Evolutionary conservation across 2,113 vertebrate species (phyloP), one percentile per base, ranked within the genome.

Genomic region (Seriola dumerili): DNA sequence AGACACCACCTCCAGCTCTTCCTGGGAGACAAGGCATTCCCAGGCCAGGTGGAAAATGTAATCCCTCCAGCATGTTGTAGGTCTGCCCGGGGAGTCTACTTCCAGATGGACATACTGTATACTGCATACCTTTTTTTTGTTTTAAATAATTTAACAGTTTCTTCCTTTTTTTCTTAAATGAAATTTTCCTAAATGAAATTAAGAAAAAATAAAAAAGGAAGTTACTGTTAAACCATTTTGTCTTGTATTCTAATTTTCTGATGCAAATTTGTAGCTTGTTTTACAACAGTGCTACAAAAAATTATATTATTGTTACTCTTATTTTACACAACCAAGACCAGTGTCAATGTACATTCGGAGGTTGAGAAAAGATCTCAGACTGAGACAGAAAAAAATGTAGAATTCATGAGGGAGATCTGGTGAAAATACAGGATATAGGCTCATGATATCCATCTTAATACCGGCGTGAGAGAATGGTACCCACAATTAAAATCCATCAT

Each of bases 401-500:
- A 16, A 64, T n/a, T 63, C 46, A 42, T 12, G 9, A 13, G 32
- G 46, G 29, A 64, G 8, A 67, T 70, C 23, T 63, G n/a, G 14
- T 17, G 67, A 23, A 70, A 81, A 52, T 34, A 77, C 48, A 81
- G 61, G 29, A 40, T 62, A 19, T 34, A 19, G 17, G 4, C 65
- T 62, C 17, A 21, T 14, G 8, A 32, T 65, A 84, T 70, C 61
- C 8, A 83, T 81, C 69, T 40, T 65, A 78, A 79, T 81, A 68
- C 42, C 72, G 44, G 9, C 70, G 55, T 65, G 52, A 64, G 21
- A 82, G 44, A 83, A 14, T 23, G 14, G 38, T 65, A 67, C 55
- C 40, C 29, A 38, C 72, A 88, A 74, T 85, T 78, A 83, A 90
- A 85, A 83, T 84, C 55, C 72, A 76, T 85, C 77, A 85, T 74